Conservation (phyloP, 2,113 vertebrate species). For the Neodon shergylaensis region DNA sequence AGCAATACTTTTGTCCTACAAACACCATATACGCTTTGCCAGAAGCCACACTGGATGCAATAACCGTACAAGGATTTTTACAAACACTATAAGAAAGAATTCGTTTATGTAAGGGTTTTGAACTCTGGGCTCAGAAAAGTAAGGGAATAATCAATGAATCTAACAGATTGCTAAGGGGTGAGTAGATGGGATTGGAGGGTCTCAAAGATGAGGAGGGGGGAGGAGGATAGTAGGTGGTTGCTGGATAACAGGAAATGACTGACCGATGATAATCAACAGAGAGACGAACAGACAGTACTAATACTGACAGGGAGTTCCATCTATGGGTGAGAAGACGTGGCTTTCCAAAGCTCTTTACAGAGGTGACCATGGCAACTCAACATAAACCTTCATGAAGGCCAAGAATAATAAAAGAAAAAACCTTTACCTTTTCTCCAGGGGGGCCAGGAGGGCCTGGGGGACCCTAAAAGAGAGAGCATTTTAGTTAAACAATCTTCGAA, state of each 20-base stretch:
- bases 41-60: neutral
- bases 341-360: neutral
- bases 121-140: conserved; percentile 15
- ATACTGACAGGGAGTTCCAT: neutral
- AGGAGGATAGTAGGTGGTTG: neutral
- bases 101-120: neutral
- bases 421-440: conserved; percentile 92
- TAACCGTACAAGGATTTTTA: neutral
- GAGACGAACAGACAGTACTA: neutral
- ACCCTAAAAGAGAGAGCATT: conserved; percentile 87
- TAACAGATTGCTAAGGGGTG: neutral
- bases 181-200: neutral
- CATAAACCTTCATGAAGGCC: rapidly evolving
- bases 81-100: neutral
- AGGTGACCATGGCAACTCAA: neutral
- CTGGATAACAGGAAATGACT: neutral
- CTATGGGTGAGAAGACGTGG: neutral
- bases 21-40: neutral
- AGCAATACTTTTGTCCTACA: neutral
- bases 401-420: neutral
- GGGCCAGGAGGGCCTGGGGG: conserved; percentile 89
- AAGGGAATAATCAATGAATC: neutral
- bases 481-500: neutral
- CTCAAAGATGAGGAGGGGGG: too few relatives aligned
- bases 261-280: neutral